phyloP scores from a whole-genome alignment of 2,113 vertebrate species.

The Calyptommatus sinebrachiatus region DNA sequence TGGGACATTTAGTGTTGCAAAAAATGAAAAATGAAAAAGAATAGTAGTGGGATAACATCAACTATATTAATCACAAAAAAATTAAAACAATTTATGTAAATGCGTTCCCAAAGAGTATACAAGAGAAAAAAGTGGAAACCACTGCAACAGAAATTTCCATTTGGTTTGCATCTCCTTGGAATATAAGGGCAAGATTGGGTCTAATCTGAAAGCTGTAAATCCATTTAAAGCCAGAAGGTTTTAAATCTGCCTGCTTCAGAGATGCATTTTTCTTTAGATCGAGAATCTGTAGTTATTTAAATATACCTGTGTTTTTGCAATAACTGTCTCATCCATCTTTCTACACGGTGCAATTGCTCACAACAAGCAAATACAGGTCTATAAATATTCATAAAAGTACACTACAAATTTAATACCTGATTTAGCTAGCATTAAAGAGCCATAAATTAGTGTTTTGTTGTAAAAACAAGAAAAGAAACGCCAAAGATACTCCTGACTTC shows the following conservation, averaged over 20 bases:
- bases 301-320: conserved; percentile 20
- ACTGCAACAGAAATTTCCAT: neutral
- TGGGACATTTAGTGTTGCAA: no score
- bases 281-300: conserved; percentile 17
- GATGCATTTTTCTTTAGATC: neutral
- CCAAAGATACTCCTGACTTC: conserved; percentile 21
- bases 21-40: no score
- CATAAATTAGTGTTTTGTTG: conserved; percentile 25
- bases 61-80: no score
- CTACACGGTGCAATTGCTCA: neutral
- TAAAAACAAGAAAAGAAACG: conserved; percentile 29
- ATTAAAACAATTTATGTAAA: no score
- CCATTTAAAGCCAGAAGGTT: neutral
- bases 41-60: no score
- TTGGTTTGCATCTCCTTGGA: neutral
- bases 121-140: no score
- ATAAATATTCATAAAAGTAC: conserved; percentile 27
- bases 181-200: neutral
- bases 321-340: conserved; percentile 7
- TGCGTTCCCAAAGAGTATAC: no score
- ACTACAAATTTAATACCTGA: neutral
- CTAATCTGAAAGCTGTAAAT: neutral
- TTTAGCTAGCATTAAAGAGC: conserved; percentile 21
- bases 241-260: neutral
- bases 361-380: conserved; percentile 30